Conservation (phyloP, 2,113 vertebrate genomes). For the Triplophysa siluroides region DNA sequence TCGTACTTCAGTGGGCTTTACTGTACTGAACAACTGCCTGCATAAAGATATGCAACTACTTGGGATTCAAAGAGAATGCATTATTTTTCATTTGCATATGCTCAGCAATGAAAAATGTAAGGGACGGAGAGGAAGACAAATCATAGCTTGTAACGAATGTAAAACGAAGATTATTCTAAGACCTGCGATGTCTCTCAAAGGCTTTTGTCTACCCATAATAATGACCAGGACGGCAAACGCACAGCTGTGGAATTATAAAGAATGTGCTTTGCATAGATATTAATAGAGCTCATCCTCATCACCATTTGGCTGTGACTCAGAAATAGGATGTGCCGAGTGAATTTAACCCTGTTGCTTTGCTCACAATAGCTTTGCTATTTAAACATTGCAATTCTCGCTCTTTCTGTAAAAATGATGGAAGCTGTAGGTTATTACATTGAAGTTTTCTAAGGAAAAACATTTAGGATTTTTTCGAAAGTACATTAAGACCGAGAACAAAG, state of each 20-base stretch:
- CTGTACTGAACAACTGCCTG: background rate
- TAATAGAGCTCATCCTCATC: conserved; percentile 18
- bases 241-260: conserved; percentile 29
- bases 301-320: conserved; percentile 25
- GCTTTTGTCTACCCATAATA: conserved; percentile 24
- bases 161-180: conserved; percentile 21
- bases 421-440: background rate
- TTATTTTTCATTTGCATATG: conserved; percentile 4
- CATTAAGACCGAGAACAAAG: too few relatives aligned
- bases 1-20: background rate
- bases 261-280: conserved; percentile 28
- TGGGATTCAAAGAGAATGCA: background rate
- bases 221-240: conserved; percentile 8
- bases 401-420: background rate
- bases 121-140: conserved; percentile 15
- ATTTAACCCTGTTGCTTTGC: background rate
- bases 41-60: background rate
- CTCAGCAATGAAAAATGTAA: conserved; percentile 7
- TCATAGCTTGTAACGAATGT: background rate
- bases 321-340: conserved; percentile 11
- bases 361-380: conserved; percentile 3
- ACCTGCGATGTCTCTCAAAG: background rate
- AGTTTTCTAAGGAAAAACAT: background rate
- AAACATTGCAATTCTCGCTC: background rate
- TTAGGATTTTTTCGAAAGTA: too few relatives aligned